phyloP scores from a whole-genome alignment of 2,113 vertebrate genomes.

The Caloenas nicobarica region DNA sequence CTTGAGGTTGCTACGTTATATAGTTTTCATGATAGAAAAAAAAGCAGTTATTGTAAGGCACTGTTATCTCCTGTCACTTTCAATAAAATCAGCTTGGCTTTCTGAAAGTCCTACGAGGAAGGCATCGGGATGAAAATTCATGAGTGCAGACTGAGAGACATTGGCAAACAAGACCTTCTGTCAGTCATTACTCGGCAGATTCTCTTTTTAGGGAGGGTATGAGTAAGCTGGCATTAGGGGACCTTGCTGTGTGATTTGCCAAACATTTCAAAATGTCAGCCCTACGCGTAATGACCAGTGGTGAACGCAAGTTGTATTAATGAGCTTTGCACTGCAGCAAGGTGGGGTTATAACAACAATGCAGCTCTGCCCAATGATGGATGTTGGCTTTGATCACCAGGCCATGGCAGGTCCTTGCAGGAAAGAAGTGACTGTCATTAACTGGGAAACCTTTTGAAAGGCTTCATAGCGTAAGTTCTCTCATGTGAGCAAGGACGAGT shows the following conservation, averaged over 20 bases:
- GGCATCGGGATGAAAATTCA: not conserved
- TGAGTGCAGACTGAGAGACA: not conserved
- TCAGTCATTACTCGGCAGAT: not conserved
- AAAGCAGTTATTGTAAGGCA: constrained; percentile 6
- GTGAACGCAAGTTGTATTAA: not conserved
- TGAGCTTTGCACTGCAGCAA: not conserved
- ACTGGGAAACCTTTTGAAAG: not conserved
- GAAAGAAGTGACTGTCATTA: not conserved
- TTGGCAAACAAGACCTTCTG: not conserved
- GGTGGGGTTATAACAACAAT: not conserved
- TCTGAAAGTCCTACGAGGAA: constrained; percentile 2
- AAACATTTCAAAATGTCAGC: not conserved
- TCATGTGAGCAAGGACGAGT: not conserved
- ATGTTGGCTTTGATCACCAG: not conserved
- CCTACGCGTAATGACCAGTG: rapidly evolving
- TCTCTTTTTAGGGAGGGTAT: not conserved
- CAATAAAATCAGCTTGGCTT: not conserved
- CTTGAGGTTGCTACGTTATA: not conserved
- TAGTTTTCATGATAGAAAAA: not conserved
- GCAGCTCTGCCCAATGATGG: not conserved
- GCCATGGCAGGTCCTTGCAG: not conserved
- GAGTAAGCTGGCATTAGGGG: not conserved
- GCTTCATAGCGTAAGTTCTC: not conserved
- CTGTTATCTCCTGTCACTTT: constrained; percentile 28
- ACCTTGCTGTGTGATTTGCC: not conserved